Evolutionary conservation across 2,113 vertebrate genomes (phyloP), one percentile per base, ranked within the genome.

Genomic region (Tachysurus fulvidraco): DNA sequence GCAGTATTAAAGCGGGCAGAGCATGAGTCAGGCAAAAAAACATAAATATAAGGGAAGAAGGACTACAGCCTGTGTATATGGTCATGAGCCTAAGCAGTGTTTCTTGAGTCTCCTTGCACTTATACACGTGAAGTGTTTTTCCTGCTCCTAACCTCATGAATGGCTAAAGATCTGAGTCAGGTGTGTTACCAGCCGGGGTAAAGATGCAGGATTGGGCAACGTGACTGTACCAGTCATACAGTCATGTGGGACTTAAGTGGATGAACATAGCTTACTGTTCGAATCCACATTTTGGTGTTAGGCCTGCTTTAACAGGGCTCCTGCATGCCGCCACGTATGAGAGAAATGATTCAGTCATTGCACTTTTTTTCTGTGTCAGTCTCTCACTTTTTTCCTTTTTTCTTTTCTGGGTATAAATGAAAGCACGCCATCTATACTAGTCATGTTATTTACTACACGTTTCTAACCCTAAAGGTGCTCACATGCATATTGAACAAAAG

Each of bases 161-260:
- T 28, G 54, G 1, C 17, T 60, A 23, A 81, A 23, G 12, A 41
- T 41, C 41, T 36, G 28, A 36, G 55, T 81, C 28, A 36, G 55
- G 78, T 80, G 78, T 80, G 55, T 44, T 13, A 44, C 60, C 78
- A 81, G 78, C 21, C 1, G 28, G 78, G 30, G 55, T 59, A 60
- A 81, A 60, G 55, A 30, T 13, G 55, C 55, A 81, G 55, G 55
- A 81, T 81, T 81, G 78, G 78, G 55, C 30, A 81, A 60, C 46
- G 16, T 1, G n/a, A n/a, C 52, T 55, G 76, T 19, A 55, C 19
- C 78, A 81, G 78, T 44, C 78, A 6, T 81, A 55, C 77, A 44
- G 78, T 81, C 78, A 81, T 81, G 78, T 81, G 78, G 11, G 30
- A 81, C 30, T 81, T 81, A 81, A 81, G 78, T 81, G 78, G 30